phyloP scores from a whole-genome alignment of 2,888 invertebrate species.

The Hoplodrina ambigua region DNA sequence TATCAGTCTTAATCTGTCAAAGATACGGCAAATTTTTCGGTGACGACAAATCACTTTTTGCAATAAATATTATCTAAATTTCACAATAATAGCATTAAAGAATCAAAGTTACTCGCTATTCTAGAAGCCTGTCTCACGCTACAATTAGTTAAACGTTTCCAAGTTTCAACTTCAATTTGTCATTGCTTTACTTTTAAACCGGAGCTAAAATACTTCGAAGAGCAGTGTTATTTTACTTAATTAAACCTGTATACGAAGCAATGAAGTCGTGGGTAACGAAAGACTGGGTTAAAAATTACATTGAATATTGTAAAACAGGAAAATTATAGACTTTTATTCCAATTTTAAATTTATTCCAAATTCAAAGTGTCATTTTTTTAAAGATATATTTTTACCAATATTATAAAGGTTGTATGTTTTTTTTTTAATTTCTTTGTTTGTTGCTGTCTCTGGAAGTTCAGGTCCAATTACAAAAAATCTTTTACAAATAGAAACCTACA shows the following conservation, averaged over 20 bases:
- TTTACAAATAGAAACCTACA: too few relatives aligned
- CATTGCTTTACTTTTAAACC: constrained; percentile 13
- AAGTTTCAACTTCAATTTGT: constrained; percentile 10
- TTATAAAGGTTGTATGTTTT: too few relatives aligned
- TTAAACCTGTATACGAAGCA: constrained; percentile 5
- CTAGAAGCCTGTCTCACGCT: not conserved
- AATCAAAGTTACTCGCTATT: not conserved
- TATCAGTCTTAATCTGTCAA: too few relatives aligned
- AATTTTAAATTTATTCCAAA: too few relatives aligned
- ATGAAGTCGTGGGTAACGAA: not conserved
- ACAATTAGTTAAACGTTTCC: constrained; percentile 22
- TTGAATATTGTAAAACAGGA: not conserved
- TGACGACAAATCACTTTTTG: too few relatives aligned
- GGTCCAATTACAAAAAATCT: too few relatives aligned
- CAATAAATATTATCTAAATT: too few relatives aligned
- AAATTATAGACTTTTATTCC: not conserved
- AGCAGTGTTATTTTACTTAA: constrained; percentile 22
- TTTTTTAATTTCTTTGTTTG: too few relatives aligned
- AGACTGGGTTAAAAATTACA: not conserved
- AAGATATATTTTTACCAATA: too few relatives aligned
- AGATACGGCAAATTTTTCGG: too few relatives aligned
- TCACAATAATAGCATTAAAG: not conserved
- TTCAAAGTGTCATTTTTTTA: too few relatives aligned
- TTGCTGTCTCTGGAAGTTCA: too few relatives aligned
- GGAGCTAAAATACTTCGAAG: constrained; percentile 17